Evolutionary conservation across 1,140 invertebrate genomes (phyloP), one percentile per base, ranked within the genome.

Genomic region (Plodia interpunctella): DNA sequence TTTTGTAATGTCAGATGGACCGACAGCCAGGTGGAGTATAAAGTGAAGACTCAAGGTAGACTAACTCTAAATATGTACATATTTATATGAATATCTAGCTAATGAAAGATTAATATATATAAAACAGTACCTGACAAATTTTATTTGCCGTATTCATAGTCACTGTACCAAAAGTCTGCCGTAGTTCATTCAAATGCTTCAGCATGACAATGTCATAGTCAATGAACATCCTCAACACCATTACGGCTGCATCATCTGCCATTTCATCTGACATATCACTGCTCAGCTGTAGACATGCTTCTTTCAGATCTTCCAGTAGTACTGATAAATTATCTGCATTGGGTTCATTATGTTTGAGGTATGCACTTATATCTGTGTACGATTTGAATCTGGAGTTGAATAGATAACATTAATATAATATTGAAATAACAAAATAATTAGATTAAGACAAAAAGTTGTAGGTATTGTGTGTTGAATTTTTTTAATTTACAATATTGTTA

Each of bases 171-270:
- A 92, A 91, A 62, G 89, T 92, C 72, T 91, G 91, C 55, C 90
- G 90, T 49, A 93, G 85, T 69, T 90, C 70, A 30, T 84, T 80
- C 17, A 89, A 70, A 78, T 91, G 91, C 58, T 90, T 91, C 5
- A 91, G 81, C 58, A 91, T 90, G 5, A 94, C 90, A 60, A 91
- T 83, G 59, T 91, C 90, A 49, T 93, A 90, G 63, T 92, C 83
- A 9, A 93, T 83, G 60, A 95, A 94, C 64, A 94, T 79, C 60
- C 91, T 80, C 35, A 95, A 83, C 4, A 92, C 69, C 65, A 92
- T 92, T 4, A 94, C 84, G 20, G 91, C 82, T 44, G 93, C 91
- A 76, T 94, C 93, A 75, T 94, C 92, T 21, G 93, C 83, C 10
- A 92, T 76, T 58, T 94, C 91, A 62, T 87, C 68, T 28, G 88